Base-by-base conservation (phyloP, 2,113 vertebrate species). In the Pycnonotus jocosus region DNA sequence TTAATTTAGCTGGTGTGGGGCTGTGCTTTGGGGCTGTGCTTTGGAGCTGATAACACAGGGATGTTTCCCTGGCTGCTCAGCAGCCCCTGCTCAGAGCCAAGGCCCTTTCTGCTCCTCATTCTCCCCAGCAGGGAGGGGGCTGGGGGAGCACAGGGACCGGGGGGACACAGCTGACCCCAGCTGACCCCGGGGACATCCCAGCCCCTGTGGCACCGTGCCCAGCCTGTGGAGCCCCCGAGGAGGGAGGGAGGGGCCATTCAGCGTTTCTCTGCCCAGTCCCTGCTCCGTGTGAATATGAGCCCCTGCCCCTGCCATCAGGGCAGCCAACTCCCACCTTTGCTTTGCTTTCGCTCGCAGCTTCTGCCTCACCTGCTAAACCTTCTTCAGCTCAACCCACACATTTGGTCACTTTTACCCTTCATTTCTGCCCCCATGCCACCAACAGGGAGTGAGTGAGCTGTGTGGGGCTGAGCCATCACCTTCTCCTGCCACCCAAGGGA, bases 201-300 rank as follows among this genome's bases (percentile, higher is more conserved):
- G 25, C 2, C 17, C 61, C 0, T 1, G 1, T 1, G n/a, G 47
- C 24, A 3, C 22, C 6, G 9, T 21, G 28, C 28, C 62, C 69
- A 45, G 69, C 28, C 8, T 2, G 1, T 1, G 30, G 38, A 44
- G 37, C 27, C 28, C 7, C 6, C 25, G 6, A 6, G 42, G 31
- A 38, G 44, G 45, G 10, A 40, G 15, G 20, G 25, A 86, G 51
- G 24, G 53, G 27, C 62, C 15, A 1, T 0, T 31, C 18, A 6
- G 15, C 0, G 8, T 1, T 15, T 40, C 27, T 20, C 8, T 61
- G 37, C 30, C 50, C n/a, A 6, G 23, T 4, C 18, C 5, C 11
- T 25, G 37, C 2, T 10, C 4, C 0, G 2, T 9, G n/a, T n/a
- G n/a, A n/a, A n/a, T n/a, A n/a, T 31, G 51, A 33, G 31, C 60